phyloP scores from a whole-genome alignment of 2,888 invertebrate genomes.

The Hirtodrosophila alboralis region DNA sequence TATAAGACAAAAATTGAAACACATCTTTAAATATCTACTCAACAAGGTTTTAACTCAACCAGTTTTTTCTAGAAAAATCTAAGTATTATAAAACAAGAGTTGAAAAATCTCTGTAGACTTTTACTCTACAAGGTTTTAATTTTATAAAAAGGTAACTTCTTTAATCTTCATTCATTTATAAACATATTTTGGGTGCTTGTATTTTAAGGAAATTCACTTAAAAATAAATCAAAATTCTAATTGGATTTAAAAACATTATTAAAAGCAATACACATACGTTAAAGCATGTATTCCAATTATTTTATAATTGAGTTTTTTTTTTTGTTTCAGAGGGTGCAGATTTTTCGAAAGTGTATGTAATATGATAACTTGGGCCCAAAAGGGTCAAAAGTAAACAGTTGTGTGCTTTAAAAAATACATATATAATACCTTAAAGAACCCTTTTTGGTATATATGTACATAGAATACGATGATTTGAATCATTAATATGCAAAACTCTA shows the following conservation, averaged over 20 bases:
- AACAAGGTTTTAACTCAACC: too few relatives aligned
- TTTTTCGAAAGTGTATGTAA: slow-evolving; percentile 26
- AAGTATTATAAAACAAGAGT: too few relatives aligned
- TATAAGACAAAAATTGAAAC: too few relatives aligned
- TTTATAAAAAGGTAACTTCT: too few relatives aligned
- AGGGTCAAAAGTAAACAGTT: slow-evolving; percentile 25
- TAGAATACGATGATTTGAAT: too few relatives aligned
- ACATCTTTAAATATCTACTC: too few relatives aligned
- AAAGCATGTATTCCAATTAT: slow-evolving; percentile 18
- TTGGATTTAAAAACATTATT: slow-evolving; percentile 25
- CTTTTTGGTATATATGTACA: too few relatives aligned
- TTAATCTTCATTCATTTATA: too few relatives aligned
- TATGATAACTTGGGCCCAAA: slow-evolving; percentile 10
- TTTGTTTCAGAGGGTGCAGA: slow-evolving; percentile 46
- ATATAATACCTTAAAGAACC: background rate
- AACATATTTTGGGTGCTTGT: background rate
- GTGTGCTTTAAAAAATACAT: slow-evolving; percentile 1
- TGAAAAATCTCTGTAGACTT: too few relatives aligned
- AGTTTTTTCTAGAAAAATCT: too few relatives aligned
- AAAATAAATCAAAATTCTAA: slow-evolving; percentile 27
- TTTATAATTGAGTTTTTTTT: slow-evolving; percentile 42
- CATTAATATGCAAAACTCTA: too few relatives aligned
- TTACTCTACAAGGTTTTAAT: too few relatives aligned
- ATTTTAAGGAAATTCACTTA: slow-evolving; percentile 14
- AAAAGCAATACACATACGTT: slow-evolving; percentile 38